Evolutionary conservation across 1,140 invertebrate species (phyloP).

Genomic region (Pemphigus obesinymphae): DNA sequence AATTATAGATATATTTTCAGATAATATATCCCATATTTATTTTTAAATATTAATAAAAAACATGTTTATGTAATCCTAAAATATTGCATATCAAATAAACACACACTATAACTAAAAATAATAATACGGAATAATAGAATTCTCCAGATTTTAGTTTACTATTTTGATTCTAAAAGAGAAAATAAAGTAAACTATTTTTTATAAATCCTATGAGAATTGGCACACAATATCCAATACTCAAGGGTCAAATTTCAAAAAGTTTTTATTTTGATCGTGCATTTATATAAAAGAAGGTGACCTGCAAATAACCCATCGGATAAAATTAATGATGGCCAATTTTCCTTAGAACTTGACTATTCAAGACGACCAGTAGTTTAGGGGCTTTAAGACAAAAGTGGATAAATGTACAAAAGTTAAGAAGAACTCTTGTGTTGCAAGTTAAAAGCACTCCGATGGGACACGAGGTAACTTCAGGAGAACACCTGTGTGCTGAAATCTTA

Average conservation of each 20-base stretch:
- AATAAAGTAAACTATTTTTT: not conserved
- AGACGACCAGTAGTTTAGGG: not conserved
- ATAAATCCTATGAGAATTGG: not conserved
- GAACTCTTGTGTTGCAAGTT: not conserved
- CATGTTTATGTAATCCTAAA: too few species aligned
- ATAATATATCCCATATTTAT: too few species aligned
- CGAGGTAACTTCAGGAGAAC: not conserved
- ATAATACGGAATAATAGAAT: too few species aligned
- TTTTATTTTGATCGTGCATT: not conserved
- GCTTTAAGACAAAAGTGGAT: not conserved
- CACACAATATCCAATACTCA: not conserved
- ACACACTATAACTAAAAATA: too few species aligned
- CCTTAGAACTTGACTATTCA: not conserved
- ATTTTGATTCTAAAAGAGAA: not conserved
- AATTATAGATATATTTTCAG: not conserved
- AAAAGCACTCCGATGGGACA: not conserved
- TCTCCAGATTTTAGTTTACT: not conserved
- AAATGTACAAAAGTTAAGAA: not conserved
- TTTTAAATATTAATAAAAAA: too few species aligned
- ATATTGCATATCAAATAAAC: too few species aligned
- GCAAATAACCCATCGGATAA: not conserved
- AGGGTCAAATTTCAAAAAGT: not conserved
- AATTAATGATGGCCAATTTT: not conserved
- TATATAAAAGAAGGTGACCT: not conserved
- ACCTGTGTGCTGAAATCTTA: not conserved